Percentiles rank a stretch among this genome's conserved stretches.
These are phyloP conservation scores for Tinamus guttatus DNA, from an alignment of 2,113 vertebrate genomes.

Conservation along the genomic window DNA sequence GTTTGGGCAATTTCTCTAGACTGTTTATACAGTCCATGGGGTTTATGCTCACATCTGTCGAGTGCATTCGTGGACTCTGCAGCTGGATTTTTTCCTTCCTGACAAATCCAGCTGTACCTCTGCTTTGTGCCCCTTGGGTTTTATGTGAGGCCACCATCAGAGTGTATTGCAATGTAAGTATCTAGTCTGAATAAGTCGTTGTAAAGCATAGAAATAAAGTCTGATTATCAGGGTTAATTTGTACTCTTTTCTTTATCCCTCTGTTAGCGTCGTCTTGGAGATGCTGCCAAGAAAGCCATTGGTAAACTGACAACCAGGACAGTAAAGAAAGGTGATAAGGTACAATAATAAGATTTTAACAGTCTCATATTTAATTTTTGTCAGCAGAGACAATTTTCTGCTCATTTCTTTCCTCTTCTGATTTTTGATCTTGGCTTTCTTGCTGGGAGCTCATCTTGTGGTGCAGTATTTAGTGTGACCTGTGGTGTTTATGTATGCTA, in stretches of 20 bases:
- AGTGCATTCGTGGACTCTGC: background rate
- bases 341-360: slow-evolving; percentile 64
- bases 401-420: background rate
- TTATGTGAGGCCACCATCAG: background rate
- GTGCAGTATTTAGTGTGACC: background rate
- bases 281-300: slow-evolving; percentile 97
- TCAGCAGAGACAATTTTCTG: background rate
- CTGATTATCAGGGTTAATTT: slow-evolving; percentile 58
- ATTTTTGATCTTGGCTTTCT: background rate
- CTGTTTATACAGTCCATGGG: rapidly evolving
- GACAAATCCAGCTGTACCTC: background rate
- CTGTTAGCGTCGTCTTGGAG: slow-evolving; percentile 92
- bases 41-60: background rate
- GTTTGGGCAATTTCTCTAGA: background rate
- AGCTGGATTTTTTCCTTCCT: background rate
- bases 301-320: slow-evolving; percentile 95
- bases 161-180: background rate
- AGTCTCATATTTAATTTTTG: background rate
- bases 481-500: background rate
- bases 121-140: background rate
- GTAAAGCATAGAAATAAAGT: slow-evolving; percentile 27
- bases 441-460: background rate
- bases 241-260: slow-evolving; percentile 63
- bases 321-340: slow-evolving; percentile 98
- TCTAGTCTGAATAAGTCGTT: slow-evolving; percentile 21